phyloP scores from a whole-genome alignment of 2,797 vertebrate species.

The Eulemur albifrons region DNA sequence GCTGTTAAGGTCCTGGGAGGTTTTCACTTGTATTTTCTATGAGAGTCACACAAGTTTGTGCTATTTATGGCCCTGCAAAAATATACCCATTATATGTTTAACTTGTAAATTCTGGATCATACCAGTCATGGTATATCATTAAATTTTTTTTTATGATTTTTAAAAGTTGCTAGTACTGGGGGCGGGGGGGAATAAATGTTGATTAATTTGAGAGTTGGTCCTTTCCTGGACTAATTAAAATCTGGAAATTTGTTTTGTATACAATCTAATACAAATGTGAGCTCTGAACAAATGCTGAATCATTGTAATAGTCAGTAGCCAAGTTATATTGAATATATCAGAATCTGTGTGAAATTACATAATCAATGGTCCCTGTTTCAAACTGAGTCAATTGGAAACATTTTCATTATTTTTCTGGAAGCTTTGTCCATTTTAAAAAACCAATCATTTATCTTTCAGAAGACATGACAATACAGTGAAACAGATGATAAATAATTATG shows the following conservation, averaged over 20 bases:
- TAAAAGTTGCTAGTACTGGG: slow-evolving; percentile 47
- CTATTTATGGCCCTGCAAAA: slow-evolving; percentile 82
- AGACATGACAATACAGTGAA: slow-evolving; percentile 24
- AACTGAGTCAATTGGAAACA: slow-evolving; percentile 2
- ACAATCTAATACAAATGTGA: slow-evolving; percentile 29
- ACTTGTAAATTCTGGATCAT: slow-evolving; percentile 67
- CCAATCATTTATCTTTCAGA: slow-evolving; percentile 25
- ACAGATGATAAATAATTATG: slow-evolving; percentile 50
- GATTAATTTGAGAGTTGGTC: slow-evolving; percentile 40
- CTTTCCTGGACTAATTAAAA: slow-evolving; percentile 21
- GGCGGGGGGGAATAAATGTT: not conserved
- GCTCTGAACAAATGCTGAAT: slow-evolving; percentile 58
- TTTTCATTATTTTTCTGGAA: slow-evolving; percentile 36
- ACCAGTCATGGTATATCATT: slow-evolving; percentile 16
- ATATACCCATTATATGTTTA: slow-evolving; percentile 49
- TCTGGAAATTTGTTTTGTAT: slow-evolving; percentile 46
- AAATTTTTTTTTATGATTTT: slow-evolving; percentile 57
- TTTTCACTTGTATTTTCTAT: slow-evolving; percentile 60
- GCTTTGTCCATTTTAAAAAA: slow-evolving; percentile 27
- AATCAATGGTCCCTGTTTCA: slow-evolving; percentile 31
- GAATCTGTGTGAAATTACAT: slow-evolving; percentile 59
- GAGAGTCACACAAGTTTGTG: slow-evolving; percentile 78
- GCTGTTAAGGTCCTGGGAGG: slow-evolving; percentile 61
- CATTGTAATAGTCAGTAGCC: slow-evolving; percentile 78
- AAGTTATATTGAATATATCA: slow-evolving; percentile 80